Base-by-base conservation (phyloP, 2,888 invertebrate genomes). In the Cepaea hortensis region DNA sequence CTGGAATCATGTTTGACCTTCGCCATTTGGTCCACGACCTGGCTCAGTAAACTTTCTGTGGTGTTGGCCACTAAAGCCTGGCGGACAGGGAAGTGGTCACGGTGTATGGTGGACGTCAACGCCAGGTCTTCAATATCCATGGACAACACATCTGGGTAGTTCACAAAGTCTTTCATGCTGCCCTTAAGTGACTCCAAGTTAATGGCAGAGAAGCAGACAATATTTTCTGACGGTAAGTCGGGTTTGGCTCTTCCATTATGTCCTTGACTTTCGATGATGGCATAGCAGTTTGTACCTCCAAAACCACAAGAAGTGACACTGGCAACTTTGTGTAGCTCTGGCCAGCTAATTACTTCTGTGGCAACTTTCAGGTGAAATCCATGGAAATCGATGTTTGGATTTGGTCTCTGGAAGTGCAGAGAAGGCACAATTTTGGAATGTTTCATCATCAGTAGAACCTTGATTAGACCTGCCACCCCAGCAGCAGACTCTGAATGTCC, bases 271-370 rank as follows among this genome's bases (percentile, higher is more conserved):
- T 83, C 72, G n/a, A 93, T 75, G 46, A 92, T 87, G 18, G 91
- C 90, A 88, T 93, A 92, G 62, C 89, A 81, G 80, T 93, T 93
- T 20, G 92, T 90, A 46, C 93, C 93, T 3, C 93, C 93, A 85
- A 92, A 91, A 0, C 92, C 91, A 87, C 91, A 93, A 46, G 90
- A 91, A 80, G 90, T 92, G 1, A 92, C 85, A 79, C 91, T 90
- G 18, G 89, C 90, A 18, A 90, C 50, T 77, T 91, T 88, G 7
- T 87, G 81, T 18, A 88, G 86, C 20, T 65, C 50, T 50, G 23
- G 65, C 90, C 86, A 76, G 35, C 50, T 68, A 73, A 65, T 90
- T 90, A 90, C 75, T 0, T 88, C 65, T 0, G 87, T 85, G n/a
- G 91, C 87, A 50, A 92, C 90, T 11, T 87, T 77, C 35, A 92